Evolutionary conservation across 2,888 invertebrate genomes (phyloP).

Genomic region (Drosophila nr. medialis): DNA sequence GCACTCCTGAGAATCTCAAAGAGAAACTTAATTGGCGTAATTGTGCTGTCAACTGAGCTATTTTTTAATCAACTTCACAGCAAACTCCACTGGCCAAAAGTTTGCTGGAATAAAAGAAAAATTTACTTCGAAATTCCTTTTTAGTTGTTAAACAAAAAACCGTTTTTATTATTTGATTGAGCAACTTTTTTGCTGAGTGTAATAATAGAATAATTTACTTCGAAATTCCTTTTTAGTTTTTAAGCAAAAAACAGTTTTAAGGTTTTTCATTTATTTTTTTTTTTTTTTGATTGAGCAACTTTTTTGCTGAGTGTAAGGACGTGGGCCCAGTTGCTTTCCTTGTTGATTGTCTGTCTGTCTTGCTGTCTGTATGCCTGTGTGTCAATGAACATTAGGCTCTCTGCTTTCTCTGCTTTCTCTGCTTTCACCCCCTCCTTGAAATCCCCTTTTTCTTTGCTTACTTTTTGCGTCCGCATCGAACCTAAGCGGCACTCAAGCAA

Average conservation of each 20-base stretch:
- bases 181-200: no score
- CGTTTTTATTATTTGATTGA: no score
- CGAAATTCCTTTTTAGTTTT: neutral
- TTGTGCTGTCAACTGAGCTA: neutral
- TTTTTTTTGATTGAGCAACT: neutral
- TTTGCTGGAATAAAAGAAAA: no score
- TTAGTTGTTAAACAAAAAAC: no score
- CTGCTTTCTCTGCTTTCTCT: conserved; percentile 1
- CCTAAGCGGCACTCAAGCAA: conserved; percentile 68
- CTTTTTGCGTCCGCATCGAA: conserved; percentile 56
- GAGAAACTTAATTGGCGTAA: neutral
- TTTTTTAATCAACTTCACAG: no score
- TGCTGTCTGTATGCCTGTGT: neutral
- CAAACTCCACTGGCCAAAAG: no score
- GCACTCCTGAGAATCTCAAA: neutral
- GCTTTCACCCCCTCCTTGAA: neutral
- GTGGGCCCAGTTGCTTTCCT: neutral
- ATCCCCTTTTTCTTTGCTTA: neutral
- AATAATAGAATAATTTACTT: neutral
- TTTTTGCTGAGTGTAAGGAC: conserved; percentile 3
- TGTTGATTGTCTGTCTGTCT: neutral
- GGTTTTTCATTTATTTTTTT: neutral
- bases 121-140: no score
- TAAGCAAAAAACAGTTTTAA: neutral
- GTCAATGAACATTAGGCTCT: conserved; percentile 3